Base-by-base conservation (phyloP, 2,888 invertebrate genomes). In the Crepidodera aurea region DNA sequence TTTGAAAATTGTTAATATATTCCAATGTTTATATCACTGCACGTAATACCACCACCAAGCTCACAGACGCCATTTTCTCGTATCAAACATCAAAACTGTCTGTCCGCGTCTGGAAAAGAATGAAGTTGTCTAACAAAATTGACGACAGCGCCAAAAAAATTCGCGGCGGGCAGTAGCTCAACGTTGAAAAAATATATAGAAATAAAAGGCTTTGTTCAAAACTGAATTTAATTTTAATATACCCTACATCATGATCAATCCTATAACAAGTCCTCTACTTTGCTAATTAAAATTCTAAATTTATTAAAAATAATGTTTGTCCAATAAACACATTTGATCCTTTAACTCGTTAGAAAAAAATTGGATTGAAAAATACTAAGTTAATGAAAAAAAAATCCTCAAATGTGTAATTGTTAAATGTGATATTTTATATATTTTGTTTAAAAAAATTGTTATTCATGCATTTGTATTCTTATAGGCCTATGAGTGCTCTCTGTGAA, bases 31-130 rank as follows among this genome's bases (percentile, higher is more conserved):
- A 71, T 78, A 76, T 73, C 77, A 77, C 75, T 73, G 71, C 79
- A 78, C 75, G 78, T 78, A 78, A 73, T 75, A 76, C 73, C 79
- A 79, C 78, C 77, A 76, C 76, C 78, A 79, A 79, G 77, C 80
- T 74, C 73, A 74, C 74, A 67, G 79, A 76, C 81, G 82, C 82
- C 82, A 82, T 82, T 81, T 81, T 82, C 77, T 79, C 76, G 60
- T 62, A 65, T 64, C 54, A 42, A 57, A 62, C 53, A 63, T 62
- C 53, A 56, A 51, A 51, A 61, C 67, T 76, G 74, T 74, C 76
- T 75, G 77, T 77, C 78, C 76, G 78, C 78, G 78, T 78, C 78
- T 77, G 75, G 73, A 72, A 70, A 71, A 73, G 74, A 76, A 77
- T 57, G 39, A 57, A 57, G 57, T 57, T 57, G 60, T 60, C 46